Evolutionary conservation across 53 echinoderm and acorn worm genomes (phyloP).

Genomic region (Arbacia lixula): DNA sequence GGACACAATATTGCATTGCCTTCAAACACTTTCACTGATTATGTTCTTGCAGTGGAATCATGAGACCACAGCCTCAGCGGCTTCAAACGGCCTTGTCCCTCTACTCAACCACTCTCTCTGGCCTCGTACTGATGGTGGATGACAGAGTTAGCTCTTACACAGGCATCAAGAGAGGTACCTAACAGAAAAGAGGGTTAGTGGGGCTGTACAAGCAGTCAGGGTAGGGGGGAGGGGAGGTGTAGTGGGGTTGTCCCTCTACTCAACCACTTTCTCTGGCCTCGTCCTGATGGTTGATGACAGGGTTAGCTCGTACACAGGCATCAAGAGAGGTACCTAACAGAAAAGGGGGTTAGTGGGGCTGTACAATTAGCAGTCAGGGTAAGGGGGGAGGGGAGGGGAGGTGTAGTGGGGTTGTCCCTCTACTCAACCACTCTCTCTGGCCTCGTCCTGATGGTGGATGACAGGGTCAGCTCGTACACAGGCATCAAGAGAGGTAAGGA

Average conservation of each 20-base stretch:
- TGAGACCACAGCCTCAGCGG: constrained; percentile 91
- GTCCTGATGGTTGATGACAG: constrained; percentile 97
- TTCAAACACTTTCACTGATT: background rate
- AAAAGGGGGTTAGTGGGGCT: background rate
- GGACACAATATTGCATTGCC: background rate
- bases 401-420: constrained; percentile 50
- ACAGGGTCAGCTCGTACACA: constrained; percentile 76
- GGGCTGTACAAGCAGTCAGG: background rate
- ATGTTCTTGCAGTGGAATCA: constrained; percentile 67
- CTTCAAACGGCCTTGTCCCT: constrained; percentile 94
- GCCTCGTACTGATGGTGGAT: constrained; percentile 93
- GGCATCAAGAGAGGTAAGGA: constrained; percentile 94
- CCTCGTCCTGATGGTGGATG: constrained; percentile 1
- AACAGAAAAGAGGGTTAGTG: background rate
- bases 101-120: constrained; percentile 85
- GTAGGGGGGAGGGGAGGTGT: background rate
- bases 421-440: constrained; percentile 76
- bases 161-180: constrained; percentile 93
- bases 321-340: constrained; percentile 88
- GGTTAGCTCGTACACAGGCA: constrained; percentile 93
- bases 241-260: constrained; percentile 70
- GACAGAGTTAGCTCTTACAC: constrained; percentile 96
- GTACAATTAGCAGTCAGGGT: background rate
- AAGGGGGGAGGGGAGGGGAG: background rate
- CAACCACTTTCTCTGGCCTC: constrained; percentile 63